These are phyloP conservation scores for Callaeas wilsoni DNA, from an alignment of 2,113 vertebrate genomes.

Conservation along the genomic window DNA sequence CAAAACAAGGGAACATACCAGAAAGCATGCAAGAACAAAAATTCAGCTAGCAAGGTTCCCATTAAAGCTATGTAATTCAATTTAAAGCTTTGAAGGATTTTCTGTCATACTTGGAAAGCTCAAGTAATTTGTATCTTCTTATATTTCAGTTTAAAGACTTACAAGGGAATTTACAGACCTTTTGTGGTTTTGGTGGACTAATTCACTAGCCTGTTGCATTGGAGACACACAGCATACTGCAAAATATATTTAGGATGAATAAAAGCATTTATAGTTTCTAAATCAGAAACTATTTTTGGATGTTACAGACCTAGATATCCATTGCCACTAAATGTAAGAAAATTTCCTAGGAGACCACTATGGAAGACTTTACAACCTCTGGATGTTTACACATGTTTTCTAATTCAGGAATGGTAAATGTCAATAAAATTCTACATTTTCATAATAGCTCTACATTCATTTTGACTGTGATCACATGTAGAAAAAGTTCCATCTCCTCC, in stretches of 20 bases:
- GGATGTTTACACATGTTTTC: not conserved
- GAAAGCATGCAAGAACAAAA: not conserved
- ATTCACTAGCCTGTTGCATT: not conserved
- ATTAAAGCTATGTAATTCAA: not conserved
- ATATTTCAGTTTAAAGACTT: not conserved
- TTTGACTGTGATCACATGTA: not conserved
- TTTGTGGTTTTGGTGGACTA: not conserved
- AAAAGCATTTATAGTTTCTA: not conserved
- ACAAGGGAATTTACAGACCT: not conserved
- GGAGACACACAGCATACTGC: not conserved
- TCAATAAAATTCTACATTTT: not conserved
- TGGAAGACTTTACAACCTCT: not conserved
- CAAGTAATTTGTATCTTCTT: not conserved
- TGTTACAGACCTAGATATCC: not conserved
- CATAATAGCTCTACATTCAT: not conserved
- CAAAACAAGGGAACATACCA: not conserved
- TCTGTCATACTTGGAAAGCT: not conserved
- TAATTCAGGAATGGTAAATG: not conserved
- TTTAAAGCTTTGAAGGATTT: not conserved
- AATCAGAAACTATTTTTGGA: not conserved
- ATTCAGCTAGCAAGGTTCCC: not conserved
- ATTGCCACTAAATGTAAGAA: not conserved
- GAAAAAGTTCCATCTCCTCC: not conserved
- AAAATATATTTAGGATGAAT: not conserved
- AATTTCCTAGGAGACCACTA: not conserved